A percentile compares a stretch with the other conserved stretches of the same genome.
phyloP scores from a whole-genome alignment of 2,888 invertebrate species.

The Torymus auratus region DNA sequence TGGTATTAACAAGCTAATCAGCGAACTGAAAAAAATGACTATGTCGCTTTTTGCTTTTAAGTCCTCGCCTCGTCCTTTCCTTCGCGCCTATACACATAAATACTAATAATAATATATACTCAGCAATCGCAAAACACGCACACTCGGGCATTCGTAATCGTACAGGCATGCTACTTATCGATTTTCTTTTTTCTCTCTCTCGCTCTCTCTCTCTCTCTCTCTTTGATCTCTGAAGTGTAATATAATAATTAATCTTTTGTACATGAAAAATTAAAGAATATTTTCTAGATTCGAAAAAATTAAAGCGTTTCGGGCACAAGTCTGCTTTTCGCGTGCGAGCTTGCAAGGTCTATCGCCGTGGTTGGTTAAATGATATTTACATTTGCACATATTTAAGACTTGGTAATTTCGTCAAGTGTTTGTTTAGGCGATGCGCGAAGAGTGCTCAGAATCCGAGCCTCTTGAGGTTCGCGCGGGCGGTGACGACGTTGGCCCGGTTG shows the following conservation, averaged over 20 bases:
- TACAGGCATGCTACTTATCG: conserved; percentile 17
- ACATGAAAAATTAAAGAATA: conserved; percentile 19
- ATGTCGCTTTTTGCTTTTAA: conserved; percentile 59
- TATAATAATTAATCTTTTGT: conserved; percentile 33
- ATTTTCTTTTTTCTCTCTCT: conserved; percentile 55
- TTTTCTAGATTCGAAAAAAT: conserved; percentile 16
- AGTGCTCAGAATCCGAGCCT: conserved; percentile 72
- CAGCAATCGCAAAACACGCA: conserved; percentile 37
- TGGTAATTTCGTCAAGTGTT: conserved; percentile 53
- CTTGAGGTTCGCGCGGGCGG: conserved; percentile 69
- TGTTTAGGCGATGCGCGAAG: too few species aligned
- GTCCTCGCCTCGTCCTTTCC: conserved; percentile 55
- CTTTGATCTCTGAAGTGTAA: too few species aligned
- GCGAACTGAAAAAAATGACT: conserved; percentile 59
- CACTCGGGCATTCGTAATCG: conserved; percentile 18
- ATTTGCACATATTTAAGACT: conserved; percentile 60
- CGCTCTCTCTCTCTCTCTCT: conserved; percentile 47
- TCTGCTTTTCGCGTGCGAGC: conserved; percentile 45
- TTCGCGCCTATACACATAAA: conserved; percentile 35
- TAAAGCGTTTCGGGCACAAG: conserved; percentile 46
- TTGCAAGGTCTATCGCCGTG: conserved; percentile 26
- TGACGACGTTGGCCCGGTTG: conserved; percentile 60
- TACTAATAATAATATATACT: conserved; percentile 12
- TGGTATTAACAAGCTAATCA: conserved; percentile 59
- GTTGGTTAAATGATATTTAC: conserved; percentile 54